Evolutionary conservation across 2,888 invertebrate species (phyloP).

Genomic region (Mystacides longicornis): DNA sequence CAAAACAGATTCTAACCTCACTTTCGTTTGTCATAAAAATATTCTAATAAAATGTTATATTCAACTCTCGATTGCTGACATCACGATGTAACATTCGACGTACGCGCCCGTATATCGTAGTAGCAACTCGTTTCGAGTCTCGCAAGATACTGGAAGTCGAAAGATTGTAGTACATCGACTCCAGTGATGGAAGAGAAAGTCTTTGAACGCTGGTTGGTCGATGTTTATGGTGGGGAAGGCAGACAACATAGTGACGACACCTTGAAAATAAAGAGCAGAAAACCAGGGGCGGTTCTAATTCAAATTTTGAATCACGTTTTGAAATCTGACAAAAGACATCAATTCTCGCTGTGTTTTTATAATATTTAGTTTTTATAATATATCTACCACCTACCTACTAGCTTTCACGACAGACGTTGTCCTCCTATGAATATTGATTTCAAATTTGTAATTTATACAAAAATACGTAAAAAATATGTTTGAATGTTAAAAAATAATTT

Average conservation of each 20-base stretch:
- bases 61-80: not conserved
- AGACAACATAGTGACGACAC: constrained; percentile 30
- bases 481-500: too few relatives aligned
- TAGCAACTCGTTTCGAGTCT: not conserved
- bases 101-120: constrained; percentile 7
- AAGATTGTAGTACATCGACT: constrained; percentile 26
- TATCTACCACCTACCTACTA: too few relatives aligned
- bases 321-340: too few relatives aligned
- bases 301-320: too few relatives aligned
- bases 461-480: too few relatives aligned
- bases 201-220: constrained; percentile 45
- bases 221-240: constrained; percentile 29
- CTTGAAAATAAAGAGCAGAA: constrained; percentile 2
- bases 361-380: too few relatives aligned
- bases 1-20: constrained; percentile 8
- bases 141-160: constrained; percentile 28
- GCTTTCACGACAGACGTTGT: too few relatives aligned
- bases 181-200: constrained; percentile 49
- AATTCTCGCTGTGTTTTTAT: too few relatives aligned
- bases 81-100: constrained; percentile 10
- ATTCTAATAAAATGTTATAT: too few relatives aligned
- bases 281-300: not conserved
- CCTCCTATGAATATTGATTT: too few relatives aligned
- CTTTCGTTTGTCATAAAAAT: constrained; percentile 27
- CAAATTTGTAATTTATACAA: too few relatives aligned